Percentiles rank a stretch among this genome's conserved stretches.
Evolutionary conservation across 35 echinoderm and acorn worm species (phyloP).

Genomic region (Patiria miniata): DNA sequence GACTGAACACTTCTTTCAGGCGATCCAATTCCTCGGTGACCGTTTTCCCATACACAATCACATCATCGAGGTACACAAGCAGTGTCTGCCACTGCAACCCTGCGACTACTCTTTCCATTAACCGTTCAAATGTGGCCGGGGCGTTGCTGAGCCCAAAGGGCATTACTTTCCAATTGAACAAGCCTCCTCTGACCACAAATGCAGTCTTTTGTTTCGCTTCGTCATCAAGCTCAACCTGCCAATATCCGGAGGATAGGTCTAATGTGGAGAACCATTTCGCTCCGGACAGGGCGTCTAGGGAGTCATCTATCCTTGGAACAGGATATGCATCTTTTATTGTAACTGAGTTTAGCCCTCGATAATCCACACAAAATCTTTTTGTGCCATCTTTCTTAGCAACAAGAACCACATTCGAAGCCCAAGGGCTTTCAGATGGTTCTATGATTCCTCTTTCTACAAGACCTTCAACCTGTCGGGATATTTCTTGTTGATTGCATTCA

Average conservation of each 20-base stretch:
- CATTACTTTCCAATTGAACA: slow-evolving; percentile 26
- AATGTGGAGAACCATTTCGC: slow-evolving; percentile 37
- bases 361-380: slow-evolving; percentile 50
- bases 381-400: slow-evolving; percentile 70
- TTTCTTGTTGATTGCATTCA: slow-evolving; percentile 7
- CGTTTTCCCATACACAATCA: too few species aligned
- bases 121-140: slow-evolving; percentile 35
- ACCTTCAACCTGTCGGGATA: slow-evolving; percentile 12
- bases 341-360: slow-evolving; percentile 29
- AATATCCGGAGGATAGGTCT: slow-evolving; percentile 40
- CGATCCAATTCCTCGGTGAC: too few species aligned
- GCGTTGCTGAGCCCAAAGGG: slow-evolving; percentile 54
- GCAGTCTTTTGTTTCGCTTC: slow-evolving; percentile 31
- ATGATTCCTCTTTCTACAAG: slow-evolving; percentile 38
- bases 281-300: too few species aligned
- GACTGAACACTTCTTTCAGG: background rate
- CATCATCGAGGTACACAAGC: slow-evolving; percentile 41
- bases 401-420: slow-evolving; percentile 45
- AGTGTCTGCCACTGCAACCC: slow-evolving; percentile 45
- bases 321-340: slow-evolving; percentile 60
- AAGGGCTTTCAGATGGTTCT: slow-evolving; percentile 28
- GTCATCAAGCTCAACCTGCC: slow-evolving; percentile 44
- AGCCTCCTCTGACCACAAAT: slow-evolving; percentile 14
- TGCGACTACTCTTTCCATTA: slow-evolving; percentile 40
- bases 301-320: slow-evolving; percentile 60